Evolutionary conservation across 2,888 invertebrate species (phyloP), one percentile per base, ranked within the genome.

Genomic region (Himalopsyche tibetana): DNA sequence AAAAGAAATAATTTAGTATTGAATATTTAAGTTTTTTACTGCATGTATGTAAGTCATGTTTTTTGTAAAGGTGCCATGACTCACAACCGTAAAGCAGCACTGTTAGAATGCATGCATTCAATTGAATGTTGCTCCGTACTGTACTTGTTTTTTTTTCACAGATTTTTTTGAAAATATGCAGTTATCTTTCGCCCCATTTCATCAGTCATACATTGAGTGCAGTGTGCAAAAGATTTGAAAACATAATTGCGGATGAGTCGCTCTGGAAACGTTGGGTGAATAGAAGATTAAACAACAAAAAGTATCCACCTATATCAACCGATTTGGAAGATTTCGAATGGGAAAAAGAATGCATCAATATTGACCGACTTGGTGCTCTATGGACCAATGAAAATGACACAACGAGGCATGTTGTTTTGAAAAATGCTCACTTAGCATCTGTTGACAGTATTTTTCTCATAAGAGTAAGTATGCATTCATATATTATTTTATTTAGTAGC

Each of bases 151-250:
- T 8, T 85, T 74, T 55, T 42, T 83, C 81, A 5, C 91, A 94
- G 94, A 93, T 95, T 89, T 92, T 95, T 89, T 91, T 95, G 88
- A 94, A 94, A 90, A 94, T 95, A 90, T 94, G 94, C 89, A 93
- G 94, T 51, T 94, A 92, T 89, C 89, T 95, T 89, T 94, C 94
- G 90, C 93, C 94, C 87, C 91, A 93, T 89, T 93, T 93, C 89
- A 90, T 95, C 88, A 93, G 93, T 89, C 91, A 93, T 82, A 92
- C 92, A 36, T 90, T 95, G 84, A 92, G 93, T 85, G 91, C 92
- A 89, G 94, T 94, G 8, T 95, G 94, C 90, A 93, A 92, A 89
- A 91, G 94, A 89, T 94, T 95, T 89, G 91, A 93, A 89, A 91
- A 92, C 86, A 94, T 95, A 89, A 90, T 95, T 89, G 92, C 92